Evolutionary conservation across 1,140 invertebrate species (phyloP).

Genomic region (Thaumatotibia leucotreta): DNA sequence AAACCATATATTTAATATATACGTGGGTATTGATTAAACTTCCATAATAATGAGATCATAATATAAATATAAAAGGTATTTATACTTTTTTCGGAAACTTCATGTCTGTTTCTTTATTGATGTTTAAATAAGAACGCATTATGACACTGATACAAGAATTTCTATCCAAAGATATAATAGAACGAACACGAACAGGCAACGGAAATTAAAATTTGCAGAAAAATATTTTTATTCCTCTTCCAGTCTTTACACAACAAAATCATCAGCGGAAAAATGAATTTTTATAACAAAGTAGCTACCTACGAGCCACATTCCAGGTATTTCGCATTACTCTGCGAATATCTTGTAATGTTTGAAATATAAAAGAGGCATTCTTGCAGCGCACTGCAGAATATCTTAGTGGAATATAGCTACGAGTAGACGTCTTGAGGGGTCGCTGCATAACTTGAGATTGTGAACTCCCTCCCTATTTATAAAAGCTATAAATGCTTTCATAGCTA

Average conservation of each 20-base stretch:
- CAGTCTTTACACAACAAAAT: neutral
- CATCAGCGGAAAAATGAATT: neutral
- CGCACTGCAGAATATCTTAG: neutral
- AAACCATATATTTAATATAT: too few species aligned
- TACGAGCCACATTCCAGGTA: neutral
- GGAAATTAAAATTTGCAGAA: too few species aligned
- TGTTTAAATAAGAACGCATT: too few species aligned
- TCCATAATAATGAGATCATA: too few species aligned
- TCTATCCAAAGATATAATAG: too few species aligned
- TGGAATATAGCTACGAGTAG: neutral
- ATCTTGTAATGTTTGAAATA: neutral
- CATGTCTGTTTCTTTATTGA: too few species aligned
- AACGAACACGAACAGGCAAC: too few species aligned
- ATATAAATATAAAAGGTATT: too few species aligned
- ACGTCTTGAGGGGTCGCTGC: neutral
- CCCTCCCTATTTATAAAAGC: neutral
- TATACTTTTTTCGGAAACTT: too few species aligned
- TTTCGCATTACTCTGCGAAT: neutral
- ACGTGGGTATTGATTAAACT: too few species aligned
- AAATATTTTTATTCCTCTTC: neutral
- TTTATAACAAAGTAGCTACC: neutral
- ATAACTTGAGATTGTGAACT: neutral
- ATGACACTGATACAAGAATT: too few species aligned
- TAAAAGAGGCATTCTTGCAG: constrained; percentile 3
- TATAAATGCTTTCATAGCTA: too few species aligned